These are phyloP conservation scores for Aphelinus atriplicis DNA, from an alignment of 1,140 invertebrate species.

Conservation along the genomic window DNA sequence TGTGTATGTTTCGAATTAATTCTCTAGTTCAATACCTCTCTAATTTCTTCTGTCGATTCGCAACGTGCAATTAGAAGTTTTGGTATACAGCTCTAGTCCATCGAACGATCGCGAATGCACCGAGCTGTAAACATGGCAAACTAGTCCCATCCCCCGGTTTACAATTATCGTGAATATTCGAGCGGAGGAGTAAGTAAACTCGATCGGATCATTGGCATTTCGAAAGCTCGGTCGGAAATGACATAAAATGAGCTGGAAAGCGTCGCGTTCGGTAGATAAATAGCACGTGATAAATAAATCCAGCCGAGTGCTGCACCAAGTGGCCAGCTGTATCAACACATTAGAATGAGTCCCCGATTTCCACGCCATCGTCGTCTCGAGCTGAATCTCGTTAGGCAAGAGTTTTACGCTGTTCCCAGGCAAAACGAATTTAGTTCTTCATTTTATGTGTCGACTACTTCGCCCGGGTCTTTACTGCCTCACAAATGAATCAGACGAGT, in stretches of 20 bases:
- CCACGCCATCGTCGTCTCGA: background rate
- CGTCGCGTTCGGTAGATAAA: conserved; percentile 15
- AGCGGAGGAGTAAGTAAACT: conserved; percentile 5
- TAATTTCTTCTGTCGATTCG: no score
- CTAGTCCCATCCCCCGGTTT: background rate
- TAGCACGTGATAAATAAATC: conserved; percentile 28
- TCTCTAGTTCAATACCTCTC: no score
- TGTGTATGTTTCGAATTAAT: no score
- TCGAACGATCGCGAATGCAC: no score
- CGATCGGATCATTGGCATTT: conserved; percentile 6
- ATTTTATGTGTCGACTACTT: background rate
- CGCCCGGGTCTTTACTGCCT: no score
- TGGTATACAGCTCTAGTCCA: no score
- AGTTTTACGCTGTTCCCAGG: background rate
- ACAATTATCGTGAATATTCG: background rate
- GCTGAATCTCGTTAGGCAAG: background rate
- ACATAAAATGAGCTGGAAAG: conserved; percentile 9
- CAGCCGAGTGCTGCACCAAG: conserved; percentile 5
- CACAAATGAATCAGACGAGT: no score
- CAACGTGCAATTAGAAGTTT: no score
- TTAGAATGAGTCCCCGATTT: background rate
- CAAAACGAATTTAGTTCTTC: background rate
- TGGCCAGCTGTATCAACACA: conserved; percentile 27
- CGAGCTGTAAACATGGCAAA: no score
- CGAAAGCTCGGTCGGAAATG: conserved; percentile 21